phyloP scores from a whole-genome alignment of 2,888 invertebrate genomes.

The Caenorhabditis sp. region DNA sequence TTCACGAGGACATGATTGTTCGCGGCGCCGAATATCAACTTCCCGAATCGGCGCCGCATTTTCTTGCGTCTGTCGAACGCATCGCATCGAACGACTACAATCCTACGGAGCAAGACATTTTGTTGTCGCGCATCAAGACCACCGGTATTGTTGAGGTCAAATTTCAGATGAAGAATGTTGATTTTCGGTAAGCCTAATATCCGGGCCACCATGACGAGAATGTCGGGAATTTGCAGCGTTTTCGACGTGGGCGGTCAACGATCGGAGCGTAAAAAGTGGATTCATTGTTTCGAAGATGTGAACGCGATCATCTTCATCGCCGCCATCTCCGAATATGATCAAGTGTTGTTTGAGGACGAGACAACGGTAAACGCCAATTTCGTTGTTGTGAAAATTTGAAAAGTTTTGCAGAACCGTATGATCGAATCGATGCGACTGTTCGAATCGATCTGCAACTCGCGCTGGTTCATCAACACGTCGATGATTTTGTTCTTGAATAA shows the following conservation, averaged over 20 bases:
- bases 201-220: background rate
- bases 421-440: conserved; percentile 69
- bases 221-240: conserved; percentile 55
- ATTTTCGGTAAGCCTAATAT: conserved; percentile 57
- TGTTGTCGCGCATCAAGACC: conserved; percentile 69
- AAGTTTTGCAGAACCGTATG: conserved; percentile 66
- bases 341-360: conserved; percentile 70
- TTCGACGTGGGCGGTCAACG: conserved; percentile 70
- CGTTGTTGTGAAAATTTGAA: background rate
- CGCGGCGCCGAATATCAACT: conserved; percentile 68
- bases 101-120: conserved; percentile 69
- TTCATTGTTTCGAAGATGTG: conserved; percentile 68
- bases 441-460: conserved; percentile 69
- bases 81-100: conserved; percentile 59
- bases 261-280: conserved; percentile 66
- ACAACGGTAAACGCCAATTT: conserved; percentile 53
- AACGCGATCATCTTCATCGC: conserved; percentile 69
- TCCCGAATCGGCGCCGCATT: conserved; percentile 65
- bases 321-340: conserved; percentile 66
- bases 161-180: conserved; percentile 70
- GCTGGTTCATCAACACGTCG: conserved; percentile 70
- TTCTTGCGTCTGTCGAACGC: conserved; percentile 63
- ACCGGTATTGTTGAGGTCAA: conserved; percentile 71
- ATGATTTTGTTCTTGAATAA: conserved; percentile 70
- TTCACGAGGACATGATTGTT: conserved; percentile 47